Base-by-base conservation (phyloP, 2,797 vertebrate species). In the Bovichtus variegatus region DNA sequence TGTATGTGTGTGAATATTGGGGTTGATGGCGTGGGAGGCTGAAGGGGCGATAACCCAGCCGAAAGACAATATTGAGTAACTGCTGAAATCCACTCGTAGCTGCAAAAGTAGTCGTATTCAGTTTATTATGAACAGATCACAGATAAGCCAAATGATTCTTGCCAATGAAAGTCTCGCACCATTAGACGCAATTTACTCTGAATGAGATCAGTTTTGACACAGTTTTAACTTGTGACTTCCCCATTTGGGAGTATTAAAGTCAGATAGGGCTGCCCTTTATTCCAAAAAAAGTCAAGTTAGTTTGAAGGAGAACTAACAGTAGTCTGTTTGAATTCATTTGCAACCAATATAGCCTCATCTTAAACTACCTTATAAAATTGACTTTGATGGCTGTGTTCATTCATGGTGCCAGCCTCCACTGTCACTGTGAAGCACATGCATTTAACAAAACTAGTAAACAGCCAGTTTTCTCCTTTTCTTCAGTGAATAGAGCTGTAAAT, bases 1-100 rank as follows among this genome's bases (percentile, higher is more conserved):
- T 13, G 21, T 55, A 43, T 57, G 54, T 71, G 16, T 36, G 47
- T 49, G n/a, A n/a, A n/a, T n/a, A n/a, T n/a, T n/a, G n/a, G n/a
- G n/a, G n/a, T n/a, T n/a, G n/a, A n/a, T n/a, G n/a, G 2, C 27
- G 29, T 15, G 31, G 10, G 15, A 9, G 55, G 10, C 5, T 36
- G 44, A 18, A 3, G 27, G 27, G 6, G 40, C 31, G 18, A 38
- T 19, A 43, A 51, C 9, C 1, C n/a, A 34, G 27, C 23, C 12
- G 16, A 50, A 68, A 63, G 21, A 21, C 21, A 16, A 11, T 9
- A 34, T 43, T 5, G 21, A 60, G 18, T 36, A 31, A 18, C 15
- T 23, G n/a, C 25, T 66, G 25, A 44, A 47, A 51, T 54, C 27
- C 6, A 41, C 6, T 21, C 47, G 6, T 44, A 36, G 4, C 47